Evolutionary conservation across 2,113 vertebrate species (phyloP), one percentile per base, ranked within the genome.

Genomic region (Aphelocoma coerulescens): DNA sequence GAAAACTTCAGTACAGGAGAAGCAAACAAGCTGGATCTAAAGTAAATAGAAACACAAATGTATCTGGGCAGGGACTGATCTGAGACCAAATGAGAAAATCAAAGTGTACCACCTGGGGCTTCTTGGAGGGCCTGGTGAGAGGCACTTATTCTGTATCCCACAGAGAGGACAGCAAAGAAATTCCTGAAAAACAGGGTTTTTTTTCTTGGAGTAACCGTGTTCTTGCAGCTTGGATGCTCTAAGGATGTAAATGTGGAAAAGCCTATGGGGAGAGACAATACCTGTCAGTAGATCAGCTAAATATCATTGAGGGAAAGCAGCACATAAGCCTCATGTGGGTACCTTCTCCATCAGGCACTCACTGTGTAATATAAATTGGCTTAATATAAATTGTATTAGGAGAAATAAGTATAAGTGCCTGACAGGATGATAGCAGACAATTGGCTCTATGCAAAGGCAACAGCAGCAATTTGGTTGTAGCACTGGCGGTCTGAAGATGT

Each of bases 321-420:
- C 66, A 22, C 69, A 23, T 16, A 35, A 63, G 33, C 58, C 78
- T 91, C 85, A 74, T 88, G 77, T 68, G 96, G 62, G 54, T 44
- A 89, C 46, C 72, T 69, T 74, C 83, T 90, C 88, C 63, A 67
- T 66, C 89, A 91, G 69, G 46, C 83, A 84, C 72, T 95, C 63
- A 22, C 24, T 77, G 74, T 66, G 49, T 62, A 69, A 88, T 62
- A 88, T 39, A 93, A 88, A 93, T 92, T 92, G 91, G 71, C 68
- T 94, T 94, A 94, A 94, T 92, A 91, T 80, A 95, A 94, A 96
- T 96, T 63, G 55, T 72, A 80, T 93, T 86, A 92, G 85, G 71
- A 93, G 46, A 93, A 88, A 35, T 67, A 85, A 83, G 46, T 51
- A 4, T 58, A 94, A 95, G 88, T 92, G 95, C 51, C 55, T 96